A percentile compares a stretch with the other conserved stretches of the same genome.
Conservation (phyloP, 1,140 invertebrate genomes). For the Anastrepha obliqua region DNA sequence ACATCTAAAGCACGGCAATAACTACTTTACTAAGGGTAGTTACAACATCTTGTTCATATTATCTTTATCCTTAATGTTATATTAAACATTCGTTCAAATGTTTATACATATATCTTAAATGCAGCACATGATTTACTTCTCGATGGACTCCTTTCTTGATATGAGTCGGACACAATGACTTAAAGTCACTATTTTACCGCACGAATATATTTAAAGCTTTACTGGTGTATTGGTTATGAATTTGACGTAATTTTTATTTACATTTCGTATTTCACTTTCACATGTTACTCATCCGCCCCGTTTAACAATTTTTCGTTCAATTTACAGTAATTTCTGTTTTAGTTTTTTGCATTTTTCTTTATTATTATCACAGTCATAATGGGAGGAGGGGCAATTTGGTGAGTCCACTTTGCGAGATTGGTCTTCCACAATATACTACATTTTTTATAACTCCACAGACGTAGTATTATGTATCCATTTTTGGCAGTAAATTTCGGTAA, state of each 20-base stretch:
- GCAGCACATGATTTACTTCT: conserved; percentile 12
- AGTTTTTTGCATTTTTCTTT: background rate
- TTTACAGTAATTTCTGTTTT: background rate
- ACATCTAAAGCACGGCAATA: conserved; percentile 27
- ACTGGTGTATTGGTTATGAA: background rate
- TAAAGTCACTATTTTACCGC: background rate
- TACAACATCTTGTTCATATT: background rate
- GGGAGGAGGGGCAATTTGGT: background rate
- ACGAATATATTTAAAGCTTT: conserved; percentile 11
- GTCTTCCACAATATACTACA: background rate
- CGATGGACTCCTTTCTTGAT: background rate
- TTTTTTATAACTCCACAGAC: background rate
- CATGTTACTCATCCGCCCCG: background rate
- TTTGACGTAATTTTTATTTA: background rate
- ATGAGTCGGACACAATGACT: background rate
- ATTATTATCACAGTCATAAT: conserved; percentile 35
- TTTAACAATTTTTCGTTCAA: background rate
- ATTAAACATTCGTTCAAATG: background rate
- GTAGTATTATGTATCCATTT: background rate
- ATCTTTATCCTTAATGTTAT: background rate
- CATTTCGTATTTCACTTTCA: background rate
- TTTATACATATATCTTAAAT: background rate
- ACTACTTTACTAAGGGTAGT: background rate
- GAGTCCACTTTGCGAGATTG: background rate
- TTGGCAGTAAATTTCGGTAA: background rate